Evolutionary conservation across 2,113 vertebrate genomes (phyloP).

Genomic region (Uria lomvia): DNA sequence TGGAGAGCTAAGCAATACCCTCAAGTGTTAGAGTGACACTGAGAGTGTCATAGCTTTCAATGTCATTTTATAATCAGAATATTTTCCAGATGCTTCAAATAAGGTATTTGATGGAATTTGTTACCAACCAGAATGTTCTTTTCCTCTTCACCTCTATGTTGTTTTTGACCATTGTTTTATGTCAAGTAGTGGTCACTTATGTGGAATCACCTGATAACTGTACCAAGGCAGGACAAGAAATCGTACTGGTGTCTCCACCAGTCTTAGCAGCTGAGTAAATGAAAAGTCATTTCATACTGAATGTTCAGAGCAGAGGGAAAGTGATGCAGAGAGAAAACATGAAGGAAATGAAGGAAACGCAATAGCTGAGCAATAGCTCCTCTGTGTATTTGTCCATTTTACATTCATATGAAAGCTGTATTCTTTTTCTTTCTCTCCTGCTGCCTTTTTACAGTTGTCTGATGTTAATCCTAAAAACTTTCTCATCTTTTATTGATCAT

Average conservation of each 20-base stretch:
- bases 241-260: background rate
- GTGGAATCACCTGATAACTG: background rate
- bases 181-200: background rate
- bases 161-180: background rate
- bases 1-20: background rate
- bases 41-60: background rate
- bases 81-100: background rate
- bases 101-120: background rate
- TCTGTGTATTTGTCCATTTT: constrained; percentile 14
- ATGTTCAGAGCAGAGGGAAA: background rate
- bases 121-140: background rate
- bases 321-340: background rate
- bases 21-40: background rate
- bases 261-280: background rate
- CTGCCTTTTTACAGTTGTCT: constrained; percentile 26
- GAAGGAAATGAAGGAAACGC: background rate
- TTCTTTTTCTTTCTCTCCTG: background rate
- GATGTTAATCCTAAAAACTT: constrained; percentile 30
- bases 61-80: background rate
- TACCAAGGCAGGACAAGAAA: background rate
- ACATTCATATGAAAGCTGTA: background rate
- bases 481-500: constrained; percentile 49
- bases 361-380: background rate
- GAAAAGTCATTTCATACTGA: background rate
- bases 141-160: background rate